Percentiles rank a stretch among this genome's conserved stretches.
These are phyloP conservation scores for Pogonomyrmex barbatus DNA, from an alignment of 1,140 invertebrate species.

Conservation along the genomic window DNA sequence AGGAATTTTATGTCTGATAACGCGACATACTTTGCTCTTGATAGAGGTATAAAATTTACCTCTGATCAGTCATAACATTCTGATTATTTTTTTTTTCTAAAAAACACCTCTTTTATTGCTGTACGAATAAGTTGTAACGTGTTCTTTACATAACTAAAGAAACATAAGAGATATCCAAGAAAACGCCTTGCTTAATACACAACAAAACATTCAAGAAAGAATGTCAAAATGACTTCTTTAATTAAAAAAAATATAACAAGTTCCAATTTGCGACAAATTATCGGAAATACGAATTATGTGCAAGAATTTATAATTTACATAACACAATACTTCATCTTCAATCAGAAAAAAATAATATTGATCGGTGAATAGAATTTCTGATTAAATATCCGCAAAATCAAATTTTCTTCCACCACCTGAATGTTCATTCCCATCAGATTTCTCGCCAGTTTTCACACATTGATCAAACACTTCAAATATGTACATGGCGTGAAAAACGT, in stretches of 20 bases:
- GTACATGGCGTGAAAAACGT: constrained; percentile 17
- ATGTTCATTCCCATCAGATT: background rate
- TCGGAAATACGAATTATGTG: background rate
- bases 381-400: constrained; percentile 6
- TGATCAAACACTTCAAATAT: constrained; percentile 25
- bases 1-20: constrained; percentile 37
- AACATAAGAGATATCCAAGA: background rate
- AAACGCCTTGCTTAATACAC: background rate
- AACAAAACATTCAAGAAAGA: background rate
- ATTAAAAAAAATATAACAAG: background rate
- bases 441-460: background rate
- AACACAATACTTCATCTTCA: background rate
- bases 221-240: background rate
- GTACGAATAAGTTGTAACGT: background rate
- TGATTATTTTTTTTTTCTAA: background rate
- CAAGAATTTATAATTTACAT: background rate
- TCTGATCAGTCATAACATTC: background rate
- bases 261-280: background rate
- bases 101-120: background rate
- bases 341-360: background rate
- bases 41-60: constrained; percentile 19
- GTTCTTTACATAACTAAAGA: background rate
- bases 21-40: constrained; percentile 11
- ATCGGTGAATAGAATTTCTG: background rate
- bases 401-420: background rate